A percentile compares a stretch with the other conserved stretches of the same genome.
Evolutionary conservation across 2,888 invertebrate species (phyloP).

Genomic region (Noctua pronuba): DNA sequence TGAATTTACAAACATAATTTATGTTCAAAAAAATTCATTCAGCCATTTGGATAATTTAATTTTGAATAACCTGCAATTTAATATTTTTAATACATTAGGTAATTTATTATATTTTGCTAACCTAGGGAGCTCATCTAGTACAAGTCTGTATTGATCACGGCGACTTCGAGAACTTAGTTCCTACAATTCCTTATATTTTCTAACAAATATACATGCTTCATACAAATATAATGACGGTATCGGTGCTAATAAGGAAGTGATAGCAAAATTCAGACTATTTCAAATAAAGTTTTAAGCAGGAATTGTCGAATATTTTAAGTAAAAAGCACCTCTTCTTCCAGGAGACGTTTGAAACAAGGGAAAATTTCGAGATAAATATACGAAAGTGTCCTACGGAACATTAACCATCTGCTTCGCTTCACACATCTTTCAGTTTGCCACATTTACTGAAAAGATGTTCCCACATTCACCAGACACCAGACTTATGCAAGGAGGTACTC

Average conservation of each 20-base stretch:
- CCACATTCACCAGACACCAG: neutral
- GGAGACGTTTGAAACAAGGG: neutral
- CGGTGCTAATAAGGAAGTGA: neutral
- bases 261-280: neutral
- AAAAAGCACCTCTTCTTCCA: neutral
- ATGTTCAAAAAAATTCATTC: no score
- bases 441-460: neutral
- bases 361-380: neutral
- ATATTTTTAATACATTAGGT: no score
- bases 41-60: no score
- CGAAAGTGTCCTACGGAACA: neutral
- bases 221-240: no score
- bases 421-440: constrained; percentile 12
- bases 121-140: no score
- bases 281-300: neutral
- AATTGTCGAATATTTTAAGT: neutral
- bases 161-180: no score
- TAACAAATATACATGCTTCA: no score
- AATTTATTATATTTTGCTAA: no score
- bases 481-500: neutral
- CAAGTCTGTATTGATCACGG: no score
- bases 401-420: neutral
- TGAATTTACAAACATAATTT: no score
- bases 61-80: no score
- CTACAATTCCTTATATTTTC: no score